Evolutionary conservation across 2,888 invertebrate genomes (phyloP), one percentile per base, ranked within the genome.

Genomic region (Asteroscopus sphinx): DNA sequence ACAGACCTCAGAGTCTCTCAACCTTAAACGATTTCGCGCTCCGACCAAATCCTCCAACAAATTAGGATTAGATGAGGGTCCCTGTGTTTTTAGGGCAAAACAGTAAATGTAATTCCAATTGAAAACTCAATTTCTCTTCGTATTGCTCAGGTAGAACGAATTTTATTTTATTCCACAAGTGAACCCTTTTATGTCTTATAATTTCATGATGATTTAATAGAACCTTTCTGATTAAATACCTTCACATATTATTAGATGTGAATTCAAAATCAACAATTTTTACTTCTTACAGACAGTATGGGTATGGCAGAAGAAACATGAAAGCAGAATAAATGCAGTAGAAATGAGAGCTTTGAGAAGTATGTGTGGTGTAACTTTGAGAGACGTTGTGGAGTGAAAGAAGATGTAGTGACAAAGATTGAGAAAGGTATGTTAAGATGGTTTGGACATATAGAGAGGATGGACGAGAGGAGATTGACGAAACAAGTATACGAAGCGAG

Each of bases 61-160:
- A 90, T 90, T 88, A 86, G 87, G 87, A 90, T 91, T 88, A 90
- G 82, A 85, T 80, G 80, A 87, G 87, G 87, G 84, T 83, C 77
- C 75, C 72, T 76, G 79, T 83, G 82, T 87, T 88, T 87, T 88
- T 86, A 86, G 86, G 64, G 77, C 79, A 81, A 83, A 84, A 84
- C 82, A 78, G 80, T 83, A 81, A 85, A 86, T 80, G 82, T 82
- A 82, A 86, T 86, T 86, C 79, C 79, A 81, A 84, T 84, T 80
- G 83, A 81, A 85, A 85, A 86, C 80, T 82, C 83, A 80, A 82
- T 84, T 85, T 81, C 67, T 77, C 54, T 64, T 68, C 68, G 58
- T 69, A 79, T 78, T 75, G 73, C 63, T 69, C 74, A 77, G 76
- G 76, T 77, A 74, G 71, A 76, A 69, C 49, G 41, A 59, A 68